Evolutionary conservation across 1,140 invertebrate genomes (phyloP), one percentile per base, ranked within the genome.

Genomic region (Solenopsis fugax): DNA sequence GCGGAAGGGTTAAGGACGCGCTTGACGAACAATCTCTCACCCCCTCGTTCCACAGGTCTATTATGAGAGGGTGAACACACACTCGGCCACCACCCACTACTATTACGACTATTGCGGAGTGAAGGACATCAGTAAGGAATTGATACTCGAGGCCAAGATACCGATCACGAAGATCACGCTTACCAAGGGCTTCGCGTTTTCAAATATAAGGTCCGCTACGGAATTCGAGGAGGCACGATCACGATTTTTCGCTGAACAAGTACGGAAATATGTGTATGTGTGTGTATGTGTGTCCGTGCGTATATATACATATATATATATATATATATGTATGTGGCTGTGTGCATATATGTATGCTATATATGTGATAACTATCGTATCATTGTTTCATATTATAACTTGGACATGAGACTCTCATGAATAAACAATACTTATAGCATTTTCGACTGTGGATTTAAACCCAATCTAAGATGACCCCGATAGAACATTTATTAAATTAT

Each of bases 221-320:
- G 98, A 98, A 95, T 98, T 98, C 92, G 98, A 98, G 93, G 97
- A 98, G 88, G 97, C 98, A 91, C 95, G 98, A 86, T 96, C 97
- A 16, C 95, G 97, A 88, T 98, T 98, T 94, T 98, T 98, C 91
- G 96, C 97, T 45, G 97, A 98, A 64, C 95, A 95, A 93, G 95
- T 95, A 89, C 52, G 84, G 71, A 50, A 21, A 85, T 37, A 24
- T 41, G 10, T 45, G 16, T 34, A 6, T 24, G 21, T 18, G 48
- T 48, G 4, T 62, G n/a, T 18, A 16, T 54, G 1, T 12, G 37
- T 41, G 16, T 29, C 29, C 2, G 29, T 29, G 29, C 2, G 29
- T 2, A 29, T 29, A 29, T 2, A 29, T 29, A 29, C 34, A 29
- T 16, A 13, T 67, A 29, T 24, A 29, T 2, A 29, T 29, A 29